Evolutionary conservation across 2,797 vertebrate species (phyloP).

Genomic region (Chelmon rostratus): DNA sequence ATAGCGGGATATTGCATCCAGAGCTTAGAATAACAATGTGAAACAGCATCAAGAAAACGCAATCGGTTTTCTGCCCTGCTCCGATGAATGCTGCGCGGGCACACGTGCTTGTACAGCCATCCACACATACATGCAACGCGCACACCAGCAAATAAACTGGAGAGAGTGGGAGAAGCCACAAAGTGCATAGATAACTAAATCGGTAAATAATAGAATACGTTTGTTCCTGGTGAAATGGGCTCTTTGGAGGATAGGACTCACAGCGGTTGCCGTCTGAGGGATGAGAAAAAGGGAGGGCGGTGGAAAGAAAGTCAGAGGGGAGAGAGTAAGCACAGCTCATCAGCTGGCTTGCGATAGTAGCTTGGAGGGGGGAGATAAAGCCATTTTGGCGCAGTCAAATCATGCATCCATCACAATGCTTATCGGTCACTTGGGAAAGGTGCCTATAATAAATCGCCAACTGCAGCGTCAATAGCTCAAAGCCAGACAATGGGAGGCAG

Average conservation of each 20-base stretch:
- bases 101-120: constrained; percentile 36
- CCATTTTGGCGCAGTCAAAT: constrained; percentile 81
- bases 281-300: constrained; percentile 26
- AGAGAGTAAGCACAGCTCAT: constrained; percentile 71
- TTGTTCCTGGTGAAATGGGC: constrained; percentile 68
- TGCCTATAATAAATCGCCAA: constrained; percentile 81
- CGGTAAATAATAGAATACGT: constrained; percentile 73
- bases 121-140: neutral
- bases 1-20: constrained; percentile 56
- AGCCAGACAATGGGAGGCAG: constrained; percentile 78
- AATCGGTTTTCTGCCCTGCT: constrained; percentile 26
- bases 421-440: constrained; percentile 85
- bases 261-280: constrained; percentile 57
- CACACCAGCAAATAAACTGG: constrained; percentile 29
- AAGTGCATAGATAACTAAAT: constrained; percentile 65
- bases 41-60: constrained; percentile 39
- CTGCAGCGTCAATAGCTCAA: constrained; percentile 74
- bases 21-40: constrained; percentile 56
- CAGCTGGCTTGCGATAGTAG: constrained; percentile 74
- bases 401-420: constrained; percentile 83
- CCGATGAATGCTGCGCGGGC: neutral
- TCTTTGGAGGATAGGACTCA: constrained; percentile 55
- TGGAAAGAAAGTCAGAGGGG: constrained; percentile 44
- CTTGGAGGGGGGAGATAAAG: constrained; percentile 80
- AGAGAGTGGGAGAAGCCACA: constrained; percentile 37